phyloP scores from a whole-genome alignment of 2,113 vertebrate genomes.

The Crotalus tigris region DNA sequence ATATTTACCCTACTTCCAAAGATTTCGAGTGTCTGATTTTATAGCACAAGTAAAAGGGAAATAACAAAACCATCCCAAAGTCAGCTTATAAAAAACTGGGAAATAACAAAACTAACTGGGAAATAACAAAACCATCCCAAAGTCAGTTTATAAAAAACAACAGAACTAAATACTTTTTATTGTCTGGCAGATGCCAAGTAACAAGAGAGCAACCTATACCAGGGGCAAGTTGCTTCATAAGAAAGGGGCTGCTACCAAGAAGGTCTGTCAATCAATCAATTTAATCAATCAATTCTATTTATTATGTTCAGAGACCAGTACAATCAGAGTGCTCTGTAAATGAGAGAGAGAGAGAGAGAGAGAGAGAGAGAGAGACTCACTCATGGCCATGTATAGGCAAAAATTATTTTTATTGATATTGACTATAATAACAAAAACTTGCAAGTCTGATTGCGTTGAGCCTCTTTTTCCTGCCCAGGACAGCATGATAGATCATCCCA shows the following conservation, averaged over 20 bases:
- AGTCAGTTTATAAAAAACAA: background rate
- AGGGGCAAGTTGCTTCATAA: background rate
- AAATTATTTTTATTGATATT: background rate
- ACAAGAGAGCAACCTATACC: background rate
- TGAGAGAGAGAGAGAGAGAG: background rate
- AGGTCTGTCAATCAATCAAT: background rate
- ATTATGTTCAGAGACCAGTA: background rate
- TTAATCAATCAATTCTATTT: background rate
- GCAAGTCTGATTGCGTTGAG: background rate
- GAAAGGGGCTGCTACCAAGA: background rate
- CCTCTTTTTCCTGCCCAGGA: background rate
- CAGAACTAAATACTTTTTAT: background rate
- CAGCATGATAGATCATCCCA: background rate
- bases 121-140: background rate
- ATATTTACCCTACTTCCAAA: background rate
- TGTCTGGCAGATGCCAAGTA: background rate
- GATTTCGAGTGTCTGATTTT: background rate
- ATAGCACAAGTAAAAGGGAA: background rate
- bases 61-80: background rate
- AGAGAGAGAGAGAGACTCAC: too few relatives aligned
- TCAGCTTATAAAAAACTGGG: background rate
- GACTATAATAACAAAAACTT: background rate
- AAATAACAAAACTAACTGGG: too few relatives aligned
- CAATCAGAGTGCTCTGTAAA: background rate
- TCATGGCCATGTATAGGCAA: background rate